A percentile compares a stretch with the other conserved stretches of the same genome.
These are phyloP conservation scores for Cyclophora punctaria DNA, from an alignment of 2,888 invertebrate genomes.

Conservation along the genomic window DNA sequence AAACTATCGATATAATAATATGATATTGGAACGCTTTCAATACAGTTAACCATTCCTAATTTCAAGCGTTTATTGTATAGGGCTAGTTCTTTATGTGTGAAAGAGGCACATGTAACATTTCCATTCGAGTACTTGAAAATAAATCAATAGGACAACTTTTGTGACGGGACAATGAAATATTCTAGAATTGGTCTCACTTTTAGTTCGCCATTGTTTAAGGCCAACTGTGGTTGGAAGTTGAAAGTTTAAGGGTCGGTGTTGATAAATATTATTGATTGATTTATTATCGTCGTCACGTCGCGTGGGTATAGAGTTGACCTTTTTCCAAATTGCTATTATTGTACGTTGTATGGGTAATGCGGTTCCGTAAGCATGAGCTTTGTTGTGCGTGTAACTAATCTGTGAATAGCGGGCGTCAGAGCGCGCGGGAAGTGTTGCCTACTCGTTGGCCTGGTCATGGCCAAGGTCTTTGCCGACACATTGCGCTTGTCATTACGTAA, in stretches of 20 bases:
- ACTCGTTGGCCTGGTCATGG: conserved; percentile 61
- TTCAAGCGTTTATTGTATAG: too few species aligned
- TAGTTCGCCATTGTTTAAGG: conserved; percentile 7
- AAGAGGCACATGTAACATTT: conserved; percentile 7
- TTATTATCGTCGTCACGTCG: neutral
- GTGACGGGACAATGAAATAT: conserved; percentile 10
- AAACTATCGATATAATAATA: too few species aligned
- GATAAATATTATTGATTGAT: conserved; percentile 7
- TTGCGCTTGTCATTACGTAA: conserved; percentile 55
- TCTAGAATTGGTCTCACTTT: conserved; percentile 11
- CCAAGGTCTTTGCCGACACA: conserved; percentile 61
- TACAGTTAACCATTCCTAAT: too few species aligned
- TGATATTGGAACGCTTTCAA: too few species aligned
- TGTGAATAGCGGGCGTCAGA: conserved; percentile 35
- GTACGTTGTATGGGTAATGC: neutral
- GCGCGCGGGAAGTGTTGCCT: conserved; percentile 52
- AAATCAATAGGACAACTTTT: conserved; percentile 10
- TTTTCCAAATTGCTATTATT: neutral
- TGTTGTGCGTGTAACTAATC: conserved; percentile 44
- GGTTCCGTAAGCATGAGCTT: conserved; percentile 16
- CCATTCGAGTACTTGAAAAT: conserved; percentile 8
- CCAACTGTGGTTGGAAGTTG: conserved; percentile 8
- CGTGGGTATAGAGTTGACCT: too few species aligned
- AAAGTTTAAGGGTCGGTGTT: neutral
- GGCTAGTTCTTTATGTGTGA: too few species aligned